Evolutionary conservation across 2,888 invertebrate species (phyloP).

Genomic region (Drosophila prolongata): DNA sequence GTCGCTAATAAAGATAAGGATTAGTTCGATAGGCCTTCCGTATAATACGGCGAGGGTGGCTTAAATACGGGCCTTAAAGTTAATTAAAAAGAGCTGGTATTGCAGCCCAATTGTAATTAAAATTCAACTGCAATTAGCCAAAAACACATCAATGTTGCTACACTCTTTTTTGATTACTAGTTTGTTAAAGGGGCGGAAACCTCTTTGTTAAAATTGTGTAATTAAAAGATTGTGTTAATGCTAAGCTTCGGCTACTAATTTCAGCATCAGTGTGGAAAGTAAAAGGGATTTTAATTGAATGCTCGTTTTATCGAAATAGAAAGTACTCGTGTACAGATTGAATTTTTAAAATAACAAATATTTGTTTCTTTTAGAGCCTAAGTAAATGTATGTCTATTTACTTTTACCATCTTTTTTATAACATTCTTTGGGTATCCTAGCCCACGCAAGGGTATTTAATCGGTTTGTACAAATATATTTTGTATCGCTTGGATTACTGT

Average conservation of each 20-base stretch:
- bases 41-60: conserved; percentile 22
- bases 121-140: conserved; percentile 61
- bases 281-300: too few relatives aligned
- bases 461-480: conserved; percentile 22
- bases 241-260: not conserved
- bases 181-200: not conserved
- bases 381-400: too few relatives aligned
- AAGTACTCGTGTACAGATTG: too few relatives aligned
- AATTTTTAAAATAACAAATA: too few relatives aligned
- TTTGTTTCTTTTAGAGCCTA: too few relatives aligned
- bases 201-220: conserved; percentile 2
- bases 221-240: conserved; percentile 10
- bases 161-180: conserved; percentile 1
- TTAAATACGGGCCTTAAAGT: conserved; percentile 29
- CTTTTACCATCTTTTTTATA: too few relatives aligned
- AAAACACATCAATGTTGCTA: conserved; percentile 32
- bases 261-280: not conserved
- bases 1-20: conserved; percentile 72
- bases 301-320: too few relatives aligned
- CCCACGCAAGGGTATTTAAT: conserved; percentile 27
- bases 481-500: conserved; percentile 37
- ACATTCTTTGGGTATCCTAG: not conserved
- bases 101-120: conserved; percentile 52
- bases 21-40: not conserved
- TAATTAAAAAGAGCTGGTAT: conserved; percentile 61